These are phyloP conservation scores for Diadegma fenestrale DNA, from an alignment of 2,888 invertebrate genomes.

Conservation along the genomic window DNA sequence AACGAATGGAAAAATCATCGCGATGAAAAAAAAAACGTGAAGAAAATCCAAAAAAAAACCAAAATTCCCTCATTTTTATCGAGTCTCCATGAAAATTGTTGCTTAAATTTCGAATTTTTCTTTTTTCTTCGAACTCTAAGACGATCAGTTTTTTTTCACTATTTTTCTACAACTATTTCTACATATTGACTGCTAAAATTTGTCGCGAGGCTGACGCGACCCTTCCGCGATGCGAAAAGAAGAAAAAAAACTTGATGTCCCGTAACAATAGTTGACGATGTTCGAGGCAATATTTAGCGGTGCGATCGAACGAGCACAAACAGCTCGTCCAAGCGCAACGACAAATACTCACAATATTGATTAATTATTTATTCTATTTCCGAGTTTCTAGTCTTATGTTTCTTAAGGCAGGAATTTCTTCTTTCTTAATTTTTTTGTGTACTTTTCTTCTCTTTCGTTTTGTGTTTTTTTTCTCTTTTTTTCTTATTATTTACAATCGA, in stretches of 20 bases:
- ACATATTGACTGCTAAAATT: slow-evolving; percentile 14
- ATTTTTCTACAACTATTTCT: slow-evolving; percentile 2
- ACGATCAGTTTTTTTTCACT: neutral
- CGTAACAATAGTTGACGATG: slow-evolving; percentile 7
- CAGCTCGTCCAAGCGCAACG: neutral
- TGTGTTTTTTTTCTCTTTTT: slow-evolving; percentile 38
- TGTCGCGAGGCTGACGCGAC: neutral
- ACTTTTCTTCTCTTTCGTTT: slow-evolving; percentile 47
- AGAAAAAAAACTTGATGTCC: neutral
- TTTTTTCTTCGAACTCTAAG: neutral
- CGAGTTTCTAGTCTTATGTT: slow-evolving; percentile 82
- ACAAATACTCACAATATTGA: neutral
- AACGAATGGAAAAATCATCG: no score
- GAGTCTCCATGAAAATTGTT: neutral
- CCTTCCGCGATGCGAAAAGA: neutral
- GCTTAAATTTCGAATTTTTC: neutral
- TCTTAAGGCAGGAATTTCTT: slow-evolving; percentile 84
- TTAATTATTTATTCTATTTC: slow-evolving; percentile 68
- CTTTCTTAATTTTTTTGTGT: slow-evolving; percentile 76
- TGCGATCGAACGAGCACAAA: neutral
- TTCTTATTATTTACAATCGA: slow-evolving; percentile 70
- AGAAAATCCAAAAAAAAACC: neutral
- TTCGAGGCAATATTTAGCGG: neutral
- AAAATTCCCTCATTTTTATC: neutral
- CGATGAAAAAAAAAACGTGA: no score